Conservation (phyloP, 2,797 vertebrate species). For the Pipistrellus nathusii region DNA sequence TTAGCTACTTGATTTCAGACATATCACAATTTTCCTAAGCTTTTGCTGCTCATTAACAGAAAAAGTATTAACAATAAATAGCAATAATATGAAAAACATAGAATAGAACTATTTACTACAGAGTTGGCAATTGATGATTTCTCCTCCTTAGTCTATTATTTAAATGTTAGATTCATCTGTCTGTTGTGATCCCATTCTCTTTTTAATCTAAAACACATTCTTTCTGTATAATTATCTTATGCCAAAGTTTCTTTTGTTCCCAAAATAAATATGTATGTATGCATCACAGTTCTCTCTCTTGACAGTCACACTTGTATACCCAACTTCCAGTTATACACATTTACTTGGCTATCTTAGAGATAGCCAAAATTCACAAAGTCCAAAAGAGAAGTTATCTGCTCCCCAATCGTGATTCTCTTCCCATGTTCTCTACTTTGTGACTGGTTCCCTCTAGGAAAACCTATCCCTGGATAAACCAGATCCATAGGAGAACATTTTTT, state of each 20-base stretch:
- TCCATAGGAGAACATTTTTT: not conserved
- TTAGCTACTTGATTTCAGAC: not conserved
- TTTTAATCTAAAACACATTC: not conserved
- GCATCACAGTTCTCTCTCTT: not conserved
- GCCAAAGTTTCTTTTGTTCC: too few relatives aligned
- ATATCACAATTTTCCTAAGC: not conserved
- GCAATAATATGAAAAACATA: not conserved
- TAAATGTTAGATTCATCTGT: not conserved
- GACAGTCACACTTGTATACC: not conserved
- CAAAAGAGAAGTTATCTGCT: not conserved
- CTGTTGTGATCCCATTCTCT: not conserved
- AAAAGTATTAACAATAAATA: not conserved
- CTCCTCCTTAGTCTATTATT: not conserved
- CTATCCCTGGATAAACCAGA: not conserved
- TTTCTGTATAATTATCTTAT: not conserved
- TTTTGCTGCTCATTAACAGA: slow-evolving; percentile 15
- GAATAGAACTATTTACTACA: not conserved
- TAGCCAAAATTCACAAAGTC: not conserved
- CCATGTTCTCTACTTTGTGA: not conserved
- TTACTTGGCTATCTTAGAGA: not conserved
- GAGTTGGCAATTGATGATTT: not conserved
- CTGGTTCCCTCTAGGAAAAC: not conserved
- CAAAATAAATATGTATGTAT: not conserved
- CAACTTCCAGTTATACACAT: not conserved
- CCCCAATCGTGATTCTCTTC: not conserved